A percentile compares a stretch with the other conserved stretches of the same genome.
phyloP scores from a whole-genome alignment of 2,113 vertebrate species.

The Lampris incognitus region DNA sequence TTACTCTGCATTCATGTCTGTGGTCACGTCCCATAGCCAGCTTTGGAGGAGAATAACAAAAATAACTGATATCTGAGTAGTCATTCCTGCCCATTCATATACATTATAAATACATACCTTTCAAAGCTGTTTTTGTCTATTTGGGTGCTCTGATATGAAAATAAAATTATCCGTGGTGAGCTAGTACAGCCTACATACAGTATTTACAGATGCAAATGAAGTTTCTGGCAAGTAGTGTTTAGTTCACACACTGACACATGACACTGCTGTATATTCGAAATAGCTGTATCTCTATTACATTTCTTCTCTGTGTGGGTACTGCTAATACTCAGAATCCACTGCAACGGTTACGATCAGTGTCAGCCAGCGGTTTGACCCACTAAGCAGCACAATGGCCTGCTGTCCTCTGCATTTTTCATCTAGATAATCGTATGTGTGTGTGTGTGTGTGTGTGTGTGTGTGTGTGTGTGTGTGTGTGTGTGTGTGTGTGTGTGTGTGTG shows the following conservation, averaged over 20 bases:
- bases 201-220: too few relatives aligned
- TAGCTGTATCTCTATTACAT: too few relatives aligned
- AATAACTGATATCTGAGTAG: neutral
- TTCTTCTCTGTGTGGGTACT: slow-evolving; percentile 3
- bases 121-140: too few relatives aligned
- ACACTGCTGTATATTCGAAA: too few relatives aligned
- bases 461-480: neutral
- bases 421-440: slow-evolving; percentile 7
- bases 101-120: too few relatives aligned
- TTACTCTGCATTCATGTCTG: neutral
- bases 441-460: slow-evolving; percentile 27
- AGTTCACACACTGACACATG: too few relatives aligned
- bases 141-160: too few relatives aligned
- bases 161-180: too few relatives aligned
- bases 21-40: neutral
- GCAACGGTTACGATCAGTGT: slow-evolving; percentile 43
- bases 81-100: too few relatives aligned
- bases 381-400: slow-evolving; percentile 41
- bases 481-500: slow-evolving; percentile 16
- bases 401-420: slow-evolving; percentile 25
- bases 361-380: slow-evolving; percentile 36
- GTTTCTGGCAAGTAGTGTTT: too few relatives aligned
- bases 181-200: too few relatives aligned
- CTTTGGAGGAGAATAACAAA: neutral
- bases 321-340: slow-evolving; percentile 47